These are phyloP conservation scores for Punctoribates punctum DNA, from an alignment of 2,888 invertebrate genomes.

Conservation along the genomic window DNA sequence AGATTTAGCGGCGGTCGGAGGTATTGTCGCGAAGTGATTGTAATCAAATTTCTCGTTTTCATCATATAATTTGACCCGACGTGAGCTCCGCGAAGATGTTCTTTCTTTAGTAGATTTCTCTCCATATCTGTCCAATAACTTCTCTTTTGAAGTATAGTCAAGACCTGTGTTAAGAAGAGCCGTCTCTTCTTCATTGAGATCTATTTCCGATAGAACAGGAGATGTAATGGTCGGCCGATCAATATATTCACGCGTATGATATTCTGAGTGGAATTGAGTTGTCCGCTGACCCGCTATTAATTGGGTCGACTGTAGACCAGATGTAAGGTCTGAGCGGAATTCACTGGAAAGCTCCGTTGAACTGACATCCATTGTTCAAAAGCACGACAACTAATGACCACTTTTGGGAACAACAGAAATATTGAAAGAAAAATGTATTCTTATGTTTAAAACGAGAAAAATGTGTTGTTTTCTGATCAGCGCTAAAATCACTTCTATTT, in stretches of 20 bases:
- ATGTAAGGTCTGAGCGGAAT: neutral
- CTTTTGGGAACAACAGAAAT: neutral
- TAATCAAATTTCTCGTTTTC: slow-evolving; percentile 33
- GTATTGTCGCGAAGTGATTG: slow-evolving; percentile 36
- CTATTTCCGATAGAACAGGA: neutral
- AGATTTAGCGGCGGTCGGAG: slow-evolving; percentile 27
- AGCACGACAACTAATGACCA: neutral
- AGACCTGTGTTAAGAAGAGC: neutral
- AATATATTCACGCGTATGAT: neutral
- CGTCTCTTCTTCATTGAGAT: neutral
- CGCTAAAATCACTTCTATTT: neutral
- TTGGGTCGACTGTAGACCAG: neutral
- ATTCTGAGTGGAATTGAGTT: neutral
- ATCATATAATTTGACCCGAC: slow-evolving; percentile 26
- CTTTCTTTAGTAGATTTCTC: slow-evolving; percentile 29
- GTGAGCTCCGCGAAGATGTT: slow-evolving; percentile 16
- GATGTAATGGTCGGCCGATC: neutral
- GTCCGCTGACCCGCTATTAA: neutral
- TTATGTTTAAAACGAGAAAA: neutral
- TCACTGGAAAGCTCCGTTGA: neutral
- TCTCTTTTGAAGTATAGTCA: neutral
- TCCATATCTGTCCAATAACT: slow-evolving; percentile 9
- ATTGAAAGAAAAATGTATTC: neutral
- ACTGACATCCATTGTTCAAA: neutral
- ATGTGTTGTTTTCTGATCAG: neutral